Evolutionary conservation across 2,888 invertebrate genomes (phyloP).

Genomic region (Octodonta nipae): DNA sequence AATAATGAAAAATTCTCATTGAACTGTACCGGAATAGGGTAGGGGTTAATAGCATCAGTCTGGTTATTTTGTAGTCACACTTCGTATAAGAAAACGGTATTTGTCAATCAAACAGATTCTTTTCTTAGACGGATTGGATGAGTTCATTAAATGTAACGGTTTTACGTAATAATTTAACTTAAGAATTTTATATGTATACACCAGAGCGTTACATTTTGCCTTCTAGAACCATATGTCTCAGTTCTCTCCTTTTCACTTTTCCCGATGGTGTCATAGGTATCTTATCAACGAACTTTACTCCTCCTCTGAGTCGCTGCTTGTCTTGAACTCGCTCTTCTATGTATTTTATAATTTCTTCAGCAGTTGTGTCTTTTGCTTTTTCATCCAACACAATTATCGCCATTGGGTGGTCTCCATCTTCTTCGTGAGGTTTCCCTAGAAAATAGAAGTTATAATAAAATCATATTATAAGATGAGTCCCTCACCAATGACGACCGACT

Average conservation of each 20-base stretch:
- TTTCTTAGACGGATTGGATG: too few species aligned
- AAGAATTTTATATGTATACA: too few species aligned
- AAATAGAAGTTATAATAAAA: too few species aligned
- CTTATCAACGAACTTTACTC: slow-evolving; percentile 23
- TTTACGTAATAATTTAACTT: too few species aligned
- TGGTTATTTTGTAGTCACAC: too few species aligned
- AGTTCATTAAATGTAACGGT: too few species aligned
- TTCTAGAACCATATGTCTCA: slow-evolving; percentile 13
- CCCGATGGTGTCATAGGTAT: slow-evolving; percentile 27
- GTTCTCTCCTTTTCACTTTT: slow-evolving; percentile 21
- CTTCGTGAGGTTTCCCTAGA: slow-evolving; percentile 24
- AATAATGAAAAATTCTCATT: too few species aligned
- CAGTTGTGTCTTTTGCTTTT: slow-evolving; percentile 13
- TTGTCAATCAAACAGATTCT: too few species aligned
- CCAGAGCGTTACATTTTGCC: slow-evolving; percentile 13
- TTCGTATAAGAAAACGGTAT: too few species aligned
- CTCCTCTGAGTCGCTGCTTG: slow-evolving; percentile 24
- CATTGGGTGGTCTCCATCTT: slow-evolving; percentile 26
- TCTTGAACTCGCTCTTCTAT: slow-evolving; percentile 24
- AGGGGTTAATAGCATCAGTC: too few species aligned
- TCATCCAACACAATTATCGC: slow-evolving; percentile 20
- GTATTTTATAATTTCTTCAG: slow-evolving; percentile 22
- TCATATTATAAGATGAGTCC: too few species aligned
- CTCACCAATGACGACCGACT: slow-evolving; percentile 23
- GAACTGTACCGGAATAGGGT: too few species aligned